Percentiles rank a stretch among this genome's conserved stretches.
These are phyloP conservation scores for Rhinolophus ferrumequinum DNA, from an alignment of 2,113 vertebrate species.

Conservation along the genomic window DNA sequence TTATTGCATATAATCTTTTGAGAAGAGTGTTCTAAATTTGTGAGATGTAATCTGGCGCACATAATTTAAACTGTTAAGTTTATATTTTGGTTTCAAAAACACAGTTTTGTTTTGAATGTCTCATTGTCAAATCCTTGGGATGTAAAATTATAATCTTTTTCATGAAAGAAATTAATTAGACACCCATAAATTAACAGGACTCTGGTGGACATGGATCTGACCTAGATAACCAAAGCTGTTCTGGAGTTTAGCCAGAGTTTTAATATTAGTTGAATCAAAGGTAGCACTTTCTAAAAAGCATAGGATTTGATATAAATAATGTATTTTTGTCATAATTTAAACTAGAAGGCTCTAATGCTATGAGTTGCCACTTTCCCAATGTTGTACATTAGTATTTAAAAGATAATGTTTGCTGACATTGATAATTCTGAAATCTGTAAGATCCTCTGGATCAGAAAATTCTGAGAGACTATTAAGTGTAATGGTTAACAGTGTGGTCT, in stretches of 20 bases:
- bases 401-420: not conserved
- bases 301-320: not conserved
- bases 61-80: not conserved
- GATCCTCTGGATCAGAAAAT: not conserved
- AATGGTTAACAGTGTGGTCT: not conserved
- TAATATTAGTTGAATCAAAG: not conserved
- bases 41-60: not conserved
- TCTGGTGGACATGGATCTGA: not conserved
- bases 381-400: not conserved
- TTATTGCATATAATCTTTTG: conserved; percentile 26
- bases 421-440: not conserved
- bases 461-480: not conserved
- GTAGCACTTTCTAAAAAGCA: not conserved
- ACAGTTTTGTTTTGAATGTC: conserved; percentile 15
- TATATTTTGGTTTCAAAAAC: conserved; percentile 29
- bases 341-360: not conserved
- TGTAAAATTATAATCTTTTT: conserved; percentile 27
- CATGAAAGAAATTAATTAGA: not conserved
- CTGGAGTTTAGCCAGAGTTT: not conserved
- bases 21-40: conserved; percentile 2
- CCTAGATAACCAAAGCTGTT: not conserved
- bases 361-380: not conserved
- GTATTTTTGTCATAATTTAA: not conserved
- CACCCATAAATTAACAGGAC: not conserved
- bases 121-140: not conserved